A percentile compares a stretch with the other conserved stretches of the same genome.
phyloP scores from a whole-genome alignment of 1,140 invertebrate genomes.

The Dreissena rostriformis region DNA sequence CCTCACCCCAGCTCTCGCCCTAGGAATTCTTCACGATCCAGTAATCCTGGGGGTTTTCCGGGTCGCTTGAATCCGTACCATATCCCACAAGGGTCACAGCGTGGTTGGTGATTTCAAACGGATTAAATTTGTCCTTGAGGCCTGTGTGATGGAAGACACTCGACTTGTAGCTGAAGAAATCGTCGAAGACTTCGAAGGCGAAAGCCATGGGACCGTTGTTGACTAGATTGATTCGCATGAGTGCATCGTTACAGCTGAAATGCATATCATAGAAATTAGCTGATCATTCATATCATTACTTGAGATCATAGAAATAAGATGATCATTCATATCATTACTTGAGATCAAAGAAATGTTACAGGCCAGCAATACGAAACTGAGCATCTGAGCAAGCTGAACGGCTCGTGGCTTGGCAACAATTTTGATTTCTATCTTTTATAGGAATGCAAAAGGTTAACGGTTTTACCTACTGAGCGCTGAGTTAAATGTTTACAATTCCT shows the following conservation, averaged over 20 bases:
- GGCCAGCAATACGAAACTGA: no score
- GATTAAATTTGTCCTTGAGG: constrained; percentile 71
- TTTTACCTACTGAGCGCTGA: no score
- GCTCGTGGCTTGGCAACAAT: no score
- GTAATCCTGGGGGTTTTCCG: constrained; percentile 69
- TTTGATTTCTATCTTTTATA: no score
- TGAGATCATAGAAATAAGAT: no score
- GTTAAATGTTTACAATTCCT: no score
- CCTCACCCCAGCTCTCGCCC: constrained; percentile 84
- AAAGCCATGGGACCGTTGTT: constrained; percentile 83
- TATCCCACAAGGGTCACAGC: constrained; percentile 80
- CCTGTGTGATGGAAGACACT: constrained; percentile 81
- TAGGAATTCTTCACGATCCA: constrained; percentile 83
- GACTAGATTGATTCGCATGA: constrained; percentile 82
- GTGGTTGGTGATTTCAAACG: constrained; percentile 80
- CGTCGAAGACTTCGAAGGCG: constrained; percentile 82
- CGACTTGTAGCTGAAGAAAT: constrained; percentile 79
- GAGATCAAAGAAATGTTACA: no score
- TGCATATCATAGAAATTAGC: no score
- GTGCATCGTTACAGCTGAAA: constrained; percentile 82
- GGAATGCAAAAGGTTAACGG: no score
- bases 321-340: no score
- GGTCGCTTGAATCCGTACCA: constrained; percentile 69
- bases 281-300: no score
- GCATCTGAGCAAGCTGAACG: no score